Conservation (phyloP, 1,140 invertebrate genomes). For the Conus betulinus region DNA sequence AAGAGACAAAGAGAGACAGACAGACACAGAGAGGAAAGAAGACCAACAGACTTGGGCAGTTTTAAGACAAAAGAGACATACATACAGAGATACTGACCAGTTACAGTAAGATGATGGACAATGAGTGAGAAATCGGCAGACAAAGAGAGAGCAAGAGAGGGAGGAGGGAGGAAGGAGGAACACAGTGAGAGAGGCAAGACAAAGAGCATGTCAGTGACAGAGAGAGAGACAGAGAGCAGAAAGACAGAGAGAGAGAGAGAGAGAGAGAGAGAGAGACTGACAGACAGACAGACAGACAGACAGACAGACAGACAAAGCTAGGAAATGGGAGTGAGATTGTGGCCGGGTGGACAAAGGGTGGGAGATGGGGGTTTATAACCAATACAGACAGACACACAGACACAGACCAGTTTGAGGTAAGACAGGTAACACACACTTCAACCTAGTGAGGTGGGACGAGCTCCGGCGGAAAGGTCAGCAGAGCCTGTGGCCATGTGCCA, state of each 20-base stretch:
- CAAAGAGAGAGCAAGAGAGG: too few relatives aligned
- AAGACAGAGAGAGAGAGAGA: background rate
- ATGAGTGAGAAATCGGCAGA: too few relatives aligned
- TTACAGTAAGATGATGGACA: too few relatives aligned
- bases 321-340: background rate
- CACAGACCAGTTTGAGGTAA: too few relatives aligned
- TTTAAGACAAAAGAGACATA: background rate
- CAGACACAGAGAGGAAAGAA: background rate
- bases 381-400: too few relatives aligned
- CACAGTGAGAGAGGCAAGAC: background rate
- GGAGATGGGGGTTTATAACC: too few relatives aligned
- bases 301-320: background rate
- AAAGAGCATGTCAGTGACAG: background rate
- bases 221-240: too few relatives aligned
- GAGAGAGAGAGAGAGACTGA: background rate
- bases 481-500: too few relatives aligned
- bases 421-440: too few relatives aligned
- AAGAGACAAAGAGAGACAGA: background rate
- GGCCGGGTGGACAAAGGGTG: background rate
- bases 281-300: background rate
- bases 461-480: too few relatives aligned
- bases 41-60: too few relatives aligned
- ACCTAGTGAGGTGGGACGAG: too few relatives aligned
- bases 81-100: background rate
- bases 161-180: background rate